These are phyloP conservation scores for Picus viridis DNA, from an alignment of 2,797 vertebrate genomes.

Conservation along the genomic window DNA sequence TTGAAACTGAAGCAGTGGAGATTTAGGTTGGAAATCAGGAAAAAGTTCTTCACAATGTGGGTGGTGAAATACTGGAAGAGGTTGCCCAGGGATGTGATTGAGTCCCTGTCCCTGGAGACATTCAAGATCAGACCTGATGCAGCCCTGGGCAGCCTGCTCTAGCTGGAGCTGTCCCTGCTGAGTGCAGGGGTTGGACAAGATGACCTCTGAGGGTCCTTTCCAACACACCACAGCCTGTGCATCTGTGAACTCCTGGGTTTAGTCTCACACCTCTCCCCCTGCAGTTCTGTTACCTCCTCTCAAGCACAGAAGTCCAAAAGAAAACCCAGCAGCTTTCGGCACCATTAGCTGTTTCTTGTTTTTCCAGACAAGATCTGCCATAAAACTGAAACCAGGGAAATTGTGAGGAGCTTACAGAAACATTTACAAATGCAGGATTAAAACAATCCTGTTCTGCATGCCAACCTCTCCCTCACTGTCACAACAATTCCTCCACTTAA, in stretches of 20 bases:
- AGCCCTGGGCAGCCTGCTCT: no score
- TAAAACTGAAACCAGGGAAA: neutral
- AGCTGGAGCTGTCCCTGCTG: no score
- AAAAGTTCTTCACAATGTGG: no score
- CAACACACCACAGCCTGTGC: no score
- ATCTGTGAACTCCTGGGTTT: neutral
- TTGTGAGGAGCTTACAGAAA: neutral
- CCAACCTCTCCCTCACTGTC: neutral
- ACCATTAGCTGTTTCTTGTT: neutral
- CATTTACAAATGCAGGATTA: neutral
- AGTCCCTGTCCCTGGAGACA: no score
- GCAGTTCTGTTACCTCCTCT: neutral
- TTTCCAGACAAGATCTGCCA: neutral
- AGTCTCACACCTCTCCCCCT: neutral
- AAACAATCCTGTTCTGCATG: neutral
- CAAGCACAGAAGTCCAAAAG: neutral
- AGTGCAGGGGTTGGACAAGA: no score
- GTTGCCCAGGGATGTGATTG: no score
- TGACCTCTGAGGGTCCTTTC: no score
- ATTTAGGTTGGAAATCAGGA: no score
- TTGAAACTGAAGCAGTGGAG: no score
- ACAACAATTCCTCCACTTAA: neutral
- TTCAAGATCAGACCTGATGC: no score
- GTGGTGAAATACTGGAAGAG: no score
- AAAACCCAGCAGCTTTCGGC: neutral